Percentiles rank a stretch among this genome's conserved stretches.
phyloP scores from a whole-genome alignment of 2,797 vertebrate genomes.

The Ptychobarbus kaznakovi region DNA sequence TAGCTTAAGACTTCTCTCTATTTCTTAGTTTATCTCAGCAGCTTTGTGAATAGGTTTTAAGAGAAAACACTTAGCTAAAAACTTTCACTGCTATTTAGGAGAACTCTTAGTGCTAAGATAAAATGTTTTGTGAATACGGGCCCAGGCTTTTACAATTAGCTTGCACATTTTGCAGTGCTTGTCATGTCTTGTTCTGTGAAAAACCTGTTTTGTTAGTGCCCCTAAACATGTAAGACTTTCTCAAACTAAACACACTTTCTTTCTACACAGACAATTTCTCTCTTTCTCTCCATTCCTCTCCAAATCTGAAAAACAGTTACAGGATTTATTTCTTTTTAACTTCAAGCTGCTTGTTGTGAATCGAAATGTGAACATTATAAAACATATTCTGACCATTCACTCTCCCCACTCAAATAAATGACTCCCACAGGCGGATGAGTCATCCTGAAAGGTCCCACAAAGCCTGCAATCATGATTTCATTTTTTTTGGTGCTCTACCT shows the following conservation, averaged over 20 bases:
- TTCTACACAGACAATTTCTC: background rate
- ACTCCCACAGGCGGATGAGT: constrained; percentile 33
- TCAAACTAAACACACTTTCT: background rate
- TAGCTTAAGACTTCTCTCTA: no score
- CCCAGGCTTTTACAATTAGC: background rate
- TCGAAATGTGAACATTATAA: constrained; percentile 7
- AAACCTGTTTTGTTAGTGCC: constrained; percentile 36
- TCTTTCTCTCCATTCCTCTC: background rate
- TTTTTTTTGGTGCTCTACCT: constrained; percentile 4
- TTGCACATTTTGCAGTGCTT: background rate
- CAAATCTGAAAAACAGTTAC: background rate
- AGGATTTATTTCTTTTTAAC: background rate
- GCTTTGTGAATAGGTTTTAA: no score
- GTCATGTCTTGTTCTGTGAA: constrained; percentile 37
- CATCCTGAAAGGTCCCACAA: constrained; percentile 4
- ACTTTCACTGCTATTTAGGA: no score
- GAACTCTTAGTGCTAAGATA: no score
- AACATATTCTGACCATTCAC: constrained; percentile 14
- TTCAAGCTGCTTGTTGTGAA: background rate
- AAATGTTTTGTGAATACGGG: no score
- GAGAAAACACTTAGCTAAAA: no score
- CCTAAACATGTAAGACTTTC: background rate
- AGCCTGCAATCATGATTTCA: background rate
- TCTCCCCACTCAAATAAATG: constrained; percentile 6
- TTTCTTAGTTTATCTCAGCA: no score